Evolutionary conservation across 2,797 vertebrate species (phyloP).

Genomic region (Coregonus sp.): DNA sequence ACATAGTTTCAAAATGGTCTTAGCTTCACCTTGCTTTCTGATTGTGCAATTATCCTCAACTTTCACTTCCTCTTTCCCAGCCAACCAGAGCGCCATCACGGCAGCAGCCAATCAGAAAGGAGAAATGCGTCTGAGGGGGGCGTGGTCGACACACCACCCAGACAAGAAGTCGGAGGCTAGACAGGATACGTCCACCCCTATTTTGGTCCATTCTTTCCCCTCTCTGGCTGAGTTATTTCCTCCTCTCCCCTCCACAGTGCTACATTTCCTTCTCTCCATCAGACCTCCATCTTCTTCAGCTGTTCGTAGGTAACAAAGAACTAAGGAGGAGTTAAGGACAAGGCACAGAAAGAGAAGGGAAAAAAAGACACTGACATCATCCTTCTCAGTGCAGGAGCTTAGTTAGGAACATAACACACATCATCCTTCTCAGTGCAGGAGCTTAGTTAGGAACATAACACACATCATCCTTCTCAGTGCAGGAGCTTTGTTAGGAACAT

Average conservation of each 20-base stretch:
- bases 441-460: no score
- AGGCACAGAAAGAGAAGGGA: constrained; percentile 20
- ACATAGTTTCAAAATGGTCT: not conserved
- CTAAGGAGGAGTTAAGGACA: constrained; percentile 63
- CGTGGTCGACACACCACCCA: not conserved
- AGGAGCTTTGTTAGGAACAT: no score
- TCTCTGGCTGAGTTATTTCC: constrained; percentile 9
- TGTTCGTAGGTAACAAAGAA: constrained; percentile 79
- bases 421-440: no score
- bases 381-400: not conserved
- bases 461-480: no score
- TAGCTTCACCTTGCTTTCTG: not conserved
- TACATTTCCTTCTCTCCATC: constrained; percentile 31
- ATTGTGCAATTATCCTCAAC: not conserved
- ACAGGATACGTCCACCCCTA: constrained; percentile 20
- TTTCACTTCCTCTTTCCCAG: not conserved
- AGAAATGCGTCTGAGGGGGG: not conserved
- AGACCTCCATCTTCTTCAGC: constrained; percentile 72
- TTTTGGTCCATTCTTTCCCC: constrained; percentile 48
- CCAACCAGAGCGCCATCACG: not conserved
- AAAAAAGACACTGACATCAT: not conserved
- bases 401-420: no score
- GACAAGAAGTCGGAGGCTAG: not conserved
- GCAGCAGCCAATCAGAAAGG: not conserved
- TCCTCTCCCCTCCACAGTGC: not conserved